Conservation (phyloP, 2,888 invertebrate genomes). For the Clostera curtula region DNA sequence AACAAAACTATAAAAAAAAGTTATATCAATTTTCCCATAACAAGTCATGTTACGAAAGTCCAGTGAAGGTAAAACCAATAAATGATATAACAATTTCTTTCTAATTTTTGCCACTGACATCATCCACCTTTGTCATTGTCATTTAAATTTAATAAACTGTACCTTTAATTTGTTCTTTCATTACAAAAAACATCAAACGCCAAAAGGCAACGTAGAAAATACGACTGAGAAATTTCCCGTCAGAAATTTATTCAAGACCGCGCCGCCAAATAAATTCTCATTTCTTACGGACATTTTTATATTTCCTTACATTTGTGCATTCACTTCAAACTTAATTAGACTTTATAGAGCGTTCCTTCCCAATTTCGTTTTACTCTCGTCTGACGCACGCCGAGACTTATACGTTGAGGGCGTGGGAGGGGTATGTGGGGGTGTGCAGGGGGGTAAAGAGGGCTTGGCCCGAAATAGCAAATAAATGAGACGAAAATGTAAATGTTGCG, state of each 20-base stretch:
- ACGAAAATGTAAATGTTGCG: constrained; percentile 76
- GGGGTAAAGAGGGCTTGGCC: constrained; percentile 46
- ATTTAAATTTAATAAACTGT: no score
- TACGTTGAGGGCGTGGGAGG: constrained; percentile 55
- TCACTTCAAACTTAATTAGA: constrained; percentile 74
- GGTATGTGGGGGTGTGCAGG: constrained; percentile 24
- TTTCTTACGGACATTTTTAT: constrained; percentile 53
- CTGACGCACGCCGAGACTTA: constrained; percentile 69
- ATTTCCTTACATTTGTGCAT: constrained; percentile 68
- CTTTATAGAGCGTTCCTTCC: constrained; percentile 74
- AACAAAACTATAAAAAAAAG: no score
- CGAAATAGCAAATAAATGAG: constrained; percentile 76
- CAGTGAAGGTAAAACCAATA: no score
- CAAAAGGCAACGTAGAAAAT: constrained; percentile 8
- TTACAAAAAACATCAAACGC: background rate
- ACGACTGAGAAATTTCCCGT: constrained; percentile 12
- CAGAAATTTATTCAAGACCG: constrained; percentile 16
- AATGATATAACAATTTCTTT: no score
- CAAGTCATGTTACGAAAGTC: no score
- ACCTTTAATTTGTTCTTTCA: no score
- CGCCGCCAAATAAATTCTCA: constrained; percentile 44
- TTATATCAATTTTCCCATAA: no score
- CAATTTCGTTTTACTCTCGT: constrained; percentile 68
- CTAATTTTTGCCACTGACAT: no score
- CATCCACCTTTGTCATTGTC: no score